These are phyloP conservation scores for Sesia bembeciformis DNA, from an alignment of 2,888 invertebrate species.

Conservation along the genomic window DNA sequence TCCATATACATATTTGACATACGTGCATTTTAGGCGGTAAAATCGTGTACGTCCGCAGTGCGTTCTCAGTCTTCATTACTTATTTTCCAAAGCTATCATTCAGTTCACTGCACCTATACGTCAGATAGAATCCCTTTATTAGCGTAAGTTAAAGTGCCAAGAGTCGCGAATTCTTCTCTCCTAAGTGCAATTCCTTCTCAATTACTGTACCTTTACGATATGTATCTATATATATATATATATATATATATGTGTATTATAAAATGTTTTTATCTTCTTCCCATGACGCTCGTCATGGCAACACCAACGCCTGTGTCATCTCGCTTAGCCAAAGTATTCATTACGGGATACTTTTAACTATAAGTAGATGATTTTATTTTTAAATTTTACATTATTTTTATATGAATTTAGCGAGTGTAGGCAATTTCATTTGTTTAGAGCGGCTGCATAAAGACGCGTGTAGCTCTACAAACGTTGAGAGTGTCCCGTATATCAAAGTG, in stretches of 20 bases:
- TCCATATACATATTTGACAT: too few relatives aligned
- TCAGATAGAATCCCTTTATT: constrained; percentile 16
- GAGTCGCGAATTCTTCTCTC: constrained; percentile 46
- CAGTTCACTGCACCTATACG: too few relatives aligned
- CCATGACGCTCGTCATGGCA: background rate
- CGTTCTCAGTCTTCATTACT: too few relatives aligned
- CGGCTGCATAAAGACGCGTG: background rate
- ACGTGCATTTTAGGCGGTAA: too few relatives aligned
- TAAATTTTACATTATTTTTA: background rate
- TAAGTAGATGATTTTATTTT: background rate
- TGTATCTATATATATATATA: background rate
- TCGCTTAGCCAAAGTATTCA: constrained; percentile 32
- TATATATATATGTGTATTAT: background rate
- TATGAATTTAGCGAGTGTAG: background rate
- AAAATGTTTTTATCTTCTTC: background rate
- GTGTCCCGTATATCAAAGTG: constrained; percentile 46
- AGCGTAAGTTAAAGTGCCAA: constrained; percentile 70
- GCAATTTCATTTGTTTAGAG: background rate
- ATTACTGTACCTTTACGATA: constrained; percentile 30
- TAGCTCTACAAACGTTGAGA: constrained; percentile 18
- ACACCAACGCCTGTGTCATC: constrained; percentile 20
- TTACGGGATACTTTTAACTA: constrained; percentile 30
- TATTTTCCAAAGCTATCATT: too few relatives aligned
- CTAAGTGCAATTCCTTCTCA: constrained; percentile 65
- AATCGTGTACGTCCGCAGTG: too few relatives aligned